Percentiles rank a stretch among this genome's conserved stretches.
Conservation (phyloP, 2,888 invertebrate genomes). For the Amphiduros pacificus region DNA sequence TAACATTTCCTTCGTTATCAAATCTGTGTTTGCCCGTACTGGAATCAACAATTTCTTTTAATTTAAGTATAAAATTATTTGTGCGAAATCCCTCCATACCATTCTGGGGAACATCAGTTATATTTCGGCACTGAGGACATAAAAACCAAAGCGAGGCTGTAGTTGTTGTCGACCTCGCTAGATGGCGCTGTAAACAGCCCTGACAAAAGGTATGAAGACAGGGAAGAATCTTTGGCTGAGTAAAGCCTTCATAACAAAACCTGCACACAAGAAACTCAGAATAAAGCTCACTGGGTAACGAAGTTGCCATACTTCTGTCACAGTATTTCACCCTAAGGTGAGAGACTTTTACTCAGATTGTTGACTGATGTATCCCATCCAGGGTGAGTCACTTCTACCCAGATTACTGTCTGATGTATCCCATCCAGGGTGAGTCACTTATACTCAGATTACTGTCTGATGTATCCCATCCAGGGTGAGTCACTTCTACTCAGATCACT, state of each 20-base stretch:
- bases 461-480: too few relatives aligned
- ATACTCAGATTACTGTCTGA: too few relatives aligned
- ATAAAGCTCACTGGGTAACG: too few relatives aligned
- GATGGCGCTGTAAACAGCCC: constrained; percentile 1
- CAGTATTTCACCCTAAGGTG: too few relatives aligned
- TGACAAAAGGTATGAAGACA: constrained; percentile 14
- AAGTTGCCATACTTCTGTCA: too few relatives aligned
- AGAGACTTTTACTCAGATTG: too few relatives aligned
- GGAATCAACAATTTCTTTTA: neutral
- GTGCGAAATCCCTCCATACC: neutral
- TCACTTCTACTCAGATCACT: too few relatives aligned
- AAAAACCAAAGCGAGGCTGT: constrained; percentile 9
- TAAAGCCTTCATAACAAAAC: constrained; percentile 5
- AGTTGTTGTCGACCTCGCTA: neutral
- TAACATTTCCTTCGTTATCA: neutral
- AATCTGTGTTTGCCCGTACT: neutral
- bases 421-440: too few relatives aligned
- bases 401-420: too few relatives aligned
- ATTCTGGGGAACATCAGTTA: constrained; percentile 4
- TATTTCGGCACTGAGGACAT: constrained; percentile 14
- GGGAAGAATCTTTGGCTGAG: constrained; percentile 11
- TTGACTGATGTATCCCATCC: too few relatives aligned
- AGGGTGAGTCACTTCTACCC: too few relatives aligned
- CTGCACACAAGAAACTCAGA: constrained; percentile 10
- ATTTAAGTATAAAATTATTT: neutral